Percentiles rank a stretch among this genome's conserved stretches.
Evolutionary conservation across 2,113 vertebrate genomes (phyloP).

Genomic region (Nasalis larvatus): DNA sequence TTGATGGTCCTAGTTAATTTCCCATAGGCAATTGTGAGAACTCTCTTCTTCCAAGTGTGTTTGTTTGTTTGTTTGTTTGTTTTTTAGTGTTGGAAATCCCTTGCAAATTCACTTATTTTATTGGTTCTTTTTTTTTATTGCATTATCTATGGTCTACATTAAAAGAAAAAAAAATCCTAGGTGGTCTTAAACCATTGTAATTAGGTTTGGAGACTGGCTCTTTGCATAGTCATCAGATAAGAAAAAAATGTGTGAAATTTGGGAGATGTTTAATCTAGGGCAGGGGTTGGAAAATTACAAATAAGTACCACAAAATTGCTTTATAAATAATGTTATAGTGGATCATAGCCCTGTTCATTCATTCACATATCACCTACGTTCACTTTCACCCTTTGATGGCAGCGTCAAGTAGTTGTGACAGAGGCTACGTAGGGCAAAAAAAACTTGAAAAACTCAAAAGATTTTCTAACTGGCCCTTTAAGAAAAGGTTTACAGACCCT

Average conservation of each 20-base stretch:
- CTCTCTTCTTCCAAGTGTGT: neutral
- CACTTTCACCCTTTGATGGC: neutral
- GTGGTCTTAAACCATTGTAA: neutral
- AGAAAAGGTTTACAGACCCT: neutral
- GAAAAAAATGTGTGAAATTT: neutral
- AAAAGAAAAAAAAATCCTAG: neutral
- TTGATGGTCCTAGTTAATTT: conserved; percentile 37
- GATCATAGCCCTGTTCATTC: neutral
- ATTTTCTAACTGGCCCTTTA: neutral
- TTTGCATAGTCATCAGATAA: neutral
- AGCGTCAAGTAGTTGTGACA: neutral
- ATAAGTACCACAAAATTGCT: neutral
- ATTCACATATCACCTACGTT: neutral
- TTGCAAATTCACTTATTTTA: neutral
- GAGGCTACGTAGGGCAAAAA: neutral
- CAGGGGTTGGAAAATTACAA: neutral
- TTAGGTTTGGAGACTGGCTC: neutral
- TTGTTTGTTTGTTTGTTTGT: neutral
- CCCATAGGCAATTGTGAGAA: conserved; percentile 25
- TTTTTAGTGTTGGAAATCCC: neutral
- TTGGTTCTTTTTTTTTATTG: neutral
- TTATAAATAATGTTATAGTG: neutral
- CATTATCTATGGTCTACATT: neutral
- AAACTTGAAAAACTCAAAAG: neutral
- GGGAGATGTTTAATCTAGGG: neutral